Percentiles rank a stretch among this genome's conserved stretches.
Evolutionary conservation across 64 coral and sea anemone species (phyloP).

Genomic region (Montipora cactus): DNA sequence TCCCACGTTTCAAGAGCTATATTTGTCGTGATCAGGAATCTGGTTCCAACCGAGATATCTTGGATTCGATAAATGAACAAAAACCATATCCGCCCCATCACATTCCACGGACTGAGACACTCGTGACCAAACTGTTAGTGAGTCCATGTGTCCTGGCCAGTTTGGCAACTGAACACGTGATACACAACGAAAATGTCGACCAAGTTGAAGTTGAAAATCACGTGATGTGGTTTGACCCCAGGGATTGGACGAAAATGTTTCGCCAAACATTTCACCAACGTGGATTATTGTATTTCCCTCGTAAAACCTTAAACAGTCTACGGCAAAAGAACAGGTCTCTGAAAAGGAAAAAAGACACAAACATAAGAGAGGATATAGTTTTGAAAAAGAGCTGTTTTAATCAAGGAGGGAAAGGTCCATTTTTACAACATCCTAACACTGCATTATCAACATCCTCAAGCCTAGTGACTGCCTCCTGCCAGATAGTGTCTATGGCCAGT

Average conservation of each 20-base stretch:
- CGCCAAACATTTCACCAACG: slow-evolving; percentile 88
- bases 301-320: slow-evolving; percentile 83
- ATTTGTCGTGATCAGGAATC: not conserved
- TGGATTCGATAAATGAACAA: slow-evolving; percentile 38
- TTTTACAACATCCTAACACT: no score
- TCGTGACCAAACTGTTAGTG: slow-evolving; percentile 77
- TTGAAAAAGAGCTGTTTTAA: no score
- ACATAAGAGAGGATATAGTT: not conserved
- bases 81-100: slow-evolving; percentile 68
- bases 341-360: not conserved
- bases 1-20: no score
- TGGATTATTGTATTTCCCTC: slow-evolving; percentile 87
- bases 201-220: slow-evolving; percentile 83
- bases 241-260: slow-evolving; percentile 82
- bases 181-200: slow-evolving; percentile 79
- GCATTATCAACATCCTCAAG: not conserved
- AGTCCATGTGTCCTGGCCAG: slow-evolving; percentile 94
- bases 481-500: no score
- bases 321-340: slow-evolving; percentile 82
- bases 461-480: no score
- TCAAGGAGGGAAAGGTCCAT: no score
- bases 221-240: slow-evolving; percentile 90
- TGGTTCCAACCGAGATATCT: slow-evolving; percentile 56
- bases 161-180: slow-evolving; percentile 80
- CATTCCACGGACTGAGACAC: slow-evolving; percentile 51